phyloP scores from a whole-genome alignment of 1,140 invertebrate genomes.

The Camponotus floridanus region DNA sequence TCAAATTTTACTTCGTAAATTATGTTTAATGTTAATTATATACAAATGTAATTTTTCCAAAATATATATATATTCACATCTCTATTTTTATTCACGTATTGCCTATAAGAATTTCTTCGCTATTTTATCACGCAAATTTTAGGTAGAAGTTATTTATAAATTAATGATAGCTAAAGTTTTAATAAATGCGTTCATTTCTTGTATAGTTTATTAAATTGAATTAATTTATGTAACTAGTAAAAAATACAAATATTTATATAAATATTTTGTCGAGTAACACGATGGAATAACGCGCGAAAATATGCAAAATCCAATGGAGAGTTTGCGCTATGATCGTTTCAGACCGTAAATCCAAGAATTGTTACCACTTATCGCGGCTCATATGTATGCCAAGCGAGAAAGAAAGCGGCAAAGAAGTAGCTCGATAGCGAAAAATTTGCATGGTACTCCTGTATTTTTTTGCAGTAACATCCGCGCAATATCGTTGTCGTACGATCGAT shows the following conservation, averaged over 20 bases:
- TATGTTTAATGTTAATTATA: slow-evolving; percentile 8
- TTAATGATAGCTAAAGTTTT: too few relatives aligned
- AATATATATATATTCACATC: neutral
- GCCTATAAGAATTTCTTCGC: neutral
- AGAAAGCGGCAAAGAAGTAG: slow-evolving; percentile 23
- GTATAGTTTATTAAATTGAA: neutral
- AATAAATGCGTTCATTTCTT: too few relatives aligned
- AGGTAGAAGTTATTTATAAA: too few relatives aligned
- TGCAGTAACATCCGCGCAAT: neutral
- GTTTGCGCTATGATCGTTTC: neutral
- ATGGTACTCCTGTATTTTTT: slow-evolving; percentile 3
- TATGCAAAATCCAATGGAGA: slow-evolving; percentile 34
- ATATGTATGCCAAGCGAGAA: neutral
- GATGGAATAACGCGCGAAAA: neutral
- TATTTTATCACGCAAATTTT: slow-evolving; percentile 19
- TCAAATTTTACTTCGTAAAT: slow-evolving; percentile 21
- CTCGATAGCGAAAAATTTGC: slow-evolving; percentile 26
- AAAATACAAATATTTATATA: neutral
- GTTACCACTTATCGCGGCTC: slow-evolving; percentile 22
- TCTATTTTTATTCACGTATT: neutral
- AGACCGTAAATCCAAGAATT: slow-evolving; percentile 38
- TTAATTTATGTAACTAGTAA: neutral
- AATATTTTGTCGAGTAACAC: neutral
- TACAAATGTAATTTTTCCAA: neutral
- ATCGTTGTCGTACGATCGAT: slow-evolving; percentile 1